Percentiles rank a stretch among this genome's conserved stretches.
phyloP scores from a whole-genome alignment of 2,797 vertebrate genomes.

The Darevskia mixta region DNA sequence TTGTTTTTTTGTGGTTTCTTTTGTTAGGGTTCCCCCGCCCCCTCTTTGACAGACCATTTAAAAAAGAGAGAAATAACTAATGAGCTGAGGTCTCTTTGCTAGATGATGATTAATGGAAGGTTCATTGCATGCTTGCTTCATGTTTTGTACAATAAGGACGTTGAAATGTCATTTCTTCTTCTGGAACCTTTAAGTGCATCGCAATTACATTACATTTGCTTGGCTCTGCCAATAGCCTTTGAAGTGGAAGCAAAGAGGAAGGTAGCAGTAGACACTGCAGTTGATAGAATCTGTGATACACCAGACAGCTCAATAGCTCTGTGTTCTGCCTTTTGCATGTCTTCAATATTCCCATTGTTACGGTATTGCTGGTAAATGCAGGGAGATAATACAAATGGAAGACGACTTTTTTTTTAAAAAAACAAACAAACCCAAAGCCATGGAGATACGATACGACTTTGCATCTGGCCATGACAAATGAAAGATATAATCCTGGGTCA shows the following conservation, averaged over 20 bases:
- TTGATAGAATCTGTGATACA: conserved; percentile 62
- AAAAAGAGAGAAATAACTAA: not conserved
- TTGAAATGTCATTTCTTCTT: conserved; percentile 64
- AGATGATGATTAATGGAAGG: not conserved
- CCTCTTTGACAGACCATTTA: not conserved
- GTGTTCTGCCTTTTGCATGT: conserved; percentile 61
- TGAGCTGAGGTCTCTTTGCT: not conserved
- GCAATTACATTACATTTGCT: conserved; percentile 75
- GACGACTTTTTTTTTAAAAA: not conserved
- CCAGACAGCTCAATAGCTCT: conserved; percentile 60
- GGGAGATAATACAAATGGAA: conserved; percentile 40
- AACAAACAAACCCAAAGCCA: not conserved
- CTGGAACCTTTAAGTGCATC: conserved; percentile 55
- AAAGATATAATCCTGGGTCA: conserved; percentile 19
- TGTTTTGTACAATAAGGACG: conserved; percentile 56
- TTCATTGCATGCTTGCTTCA: conserved; percentile 44
- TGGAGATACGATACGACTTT: conserved; percentile 2
- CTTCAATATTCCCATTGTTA: conserved; percentile 69
- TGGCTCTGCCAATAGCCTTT: conserved; percentile 49
- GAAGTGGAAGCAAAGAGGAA: conserved; percentile 66
- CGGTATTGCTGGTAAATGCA: conserved; percentile 24
- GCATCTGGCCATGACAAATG: conserved; percentile 13
- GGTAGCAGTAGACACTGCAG: not conserved
- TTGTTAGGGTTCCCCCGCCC: not conserved
- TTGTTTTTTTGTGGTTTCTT: not conserved